Evolutionary conservation across 2,113 vertebrate genomes (phyloP).

Genomic region (Halcyon senegalensis): DNA sequence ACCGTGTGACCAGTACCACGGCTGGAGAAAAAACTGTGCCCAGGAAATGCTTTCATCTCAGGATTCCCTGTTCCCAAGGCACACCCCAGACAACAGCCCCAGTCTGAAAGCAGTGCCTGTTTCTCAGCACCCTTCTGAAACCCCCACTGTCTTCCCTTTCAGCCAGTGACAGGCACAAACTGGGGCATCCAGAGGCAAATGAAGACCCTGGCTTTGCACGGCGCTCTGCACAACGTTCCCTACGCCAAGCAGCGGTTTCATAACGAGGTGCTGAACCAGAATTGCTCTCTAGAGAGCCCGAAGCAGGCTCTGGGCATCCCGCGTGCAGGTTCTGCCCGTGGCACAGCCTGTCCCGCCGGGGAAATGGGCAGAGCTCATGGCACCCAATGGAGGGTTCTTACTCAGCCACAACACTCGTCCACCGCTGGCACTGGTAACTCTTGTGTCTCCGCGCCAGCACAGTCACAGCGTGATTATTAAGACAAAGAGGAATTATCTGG

Average conservation of each 20-base stretch:
- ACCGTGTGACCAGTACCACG: not conserved
- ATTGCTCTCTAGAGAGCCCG: not conserved
- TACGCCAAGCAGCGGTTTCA: not conserved
- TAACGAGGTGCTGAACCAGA: not conserved
- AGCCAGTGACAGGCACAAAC: not conserved
- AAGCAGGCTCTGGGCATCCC: not conserved
- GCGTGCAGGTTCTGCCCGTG: not conserved
- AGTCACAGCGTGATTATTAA: not conserved
- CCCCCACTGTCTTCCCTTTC: not conserved
- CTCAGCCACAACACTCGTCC: not conserved
- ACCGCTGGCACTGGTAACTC: not conserved
- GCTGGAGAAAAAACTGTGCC: not conserved
- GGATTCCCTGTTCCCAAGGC: not conserved
- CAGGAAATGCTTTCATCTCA: not conserved
- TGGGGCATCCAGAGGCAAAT: not conserved
- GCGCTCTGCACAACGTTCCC: not conserved
- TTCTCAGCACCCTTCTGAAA: not conserved
- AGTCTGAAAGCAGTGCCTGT: not conserved
- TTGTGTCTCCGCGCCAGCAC: not conserved
- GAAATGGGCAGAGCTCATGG: not conserved
- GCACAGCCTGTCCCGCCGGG: not conserved
- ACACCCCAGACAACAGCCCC: not conserved
- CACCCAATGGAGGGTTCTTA: not conserved
- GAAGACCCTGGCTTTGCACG: not conserved
- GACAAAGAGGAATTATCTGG: not conserved